Percentiles rank a stretch among this genome's conserved stretches.
Evolutionary conservation across 2,888 invertebrate species (phyloP).

Genomic region (Cephalotes varians): DNA sequence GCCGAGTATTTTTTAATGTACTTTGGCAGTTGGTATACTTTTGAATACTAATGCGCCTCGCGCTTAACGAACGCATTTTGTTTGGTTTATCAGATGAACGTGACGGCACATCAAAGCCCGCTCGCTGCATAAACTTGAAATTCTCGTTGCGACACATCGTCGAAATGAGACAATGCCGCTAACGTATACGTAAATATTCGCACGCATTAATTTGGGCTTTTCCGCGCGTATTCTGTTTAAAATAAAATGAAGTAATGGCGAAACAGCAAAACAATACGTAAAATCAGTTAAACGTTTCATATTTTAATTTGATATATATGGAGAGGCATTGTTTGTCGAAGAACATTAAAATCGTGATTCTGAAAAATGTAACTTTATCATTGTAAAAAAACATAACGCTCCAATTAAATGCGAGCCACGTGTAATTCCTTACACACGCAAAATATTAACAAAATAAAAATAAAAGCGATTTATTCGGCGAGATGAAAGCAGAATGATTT

Average conservation of each 20-base stretch:
- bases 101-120: conserved; percentile 20
- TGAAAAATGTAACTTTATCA: neutral
- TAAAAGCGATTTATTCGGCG: neutral
- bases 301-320: neutral
- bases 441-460: conserved; percentile 5
- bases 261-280: neutral
- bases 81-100: conserved; percentile 45
- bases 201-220: conserved; percentile 19
- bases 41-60: conserved; percentile 39
- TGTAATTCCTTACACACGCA: neutral
- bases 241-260: neutral
- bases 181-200: conserved; percentile 36
- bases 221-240: conserved; percentile 10
- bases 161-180: conserved; percentile 27
- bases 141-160: neutral
- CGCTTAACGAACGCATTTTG: conserved; percentile 26
- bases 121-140: conserved; percentile 4
- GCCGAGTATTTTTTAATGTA: conserved; percentile 30
- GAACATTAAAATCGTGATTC: neutral
- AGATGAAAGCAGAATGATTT: conserved; percentile 1
- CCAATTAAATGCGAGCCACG: neutral
- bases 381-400: neutral
- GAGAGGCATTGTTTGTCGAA: neutral
- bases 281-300: conserved; percentile 8
- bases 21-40: conserved; percentile 32